phyloP scores from a whole-genome alignment of 1,140 invertebrate genomes.

The Drosophila repletoides region DNA sequence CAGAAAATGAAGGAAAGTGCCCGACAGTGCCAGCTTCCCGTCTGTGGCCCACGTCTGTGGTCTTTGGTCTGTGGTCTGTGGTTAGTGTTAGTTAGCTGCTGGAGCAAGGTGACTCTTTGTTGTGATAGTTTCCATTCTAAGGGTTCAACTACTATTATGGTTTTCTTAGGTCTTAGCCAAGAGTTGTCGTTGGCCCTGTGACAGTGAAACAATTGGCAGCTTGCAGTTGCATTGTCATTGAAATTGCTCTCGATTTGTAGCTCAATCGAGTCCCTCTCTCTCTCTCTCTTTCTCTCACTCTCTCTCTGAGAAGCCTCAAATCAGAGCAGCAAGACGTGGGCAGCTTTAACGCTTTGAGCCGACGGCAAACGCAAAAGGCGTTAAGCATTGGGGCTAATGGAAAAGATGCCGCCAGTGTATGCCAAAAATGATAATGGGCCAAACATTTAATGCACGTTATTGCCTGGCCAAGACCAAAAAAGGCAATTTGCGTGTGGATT shows the following conservation, averaged over 20 bases:
- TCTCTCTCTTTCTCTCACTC: too few relatives aligned
- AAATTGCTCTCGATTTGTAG: slow-evolving; percentile 47
- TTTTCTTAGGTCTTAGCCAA: slow-evolving; percentile 45
- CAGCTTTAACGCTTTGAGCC: neutral
- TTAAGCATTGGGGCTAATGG: slow-evolving; percentile 61
- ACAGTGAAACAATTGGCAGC: slow-evolving; percentile 57
- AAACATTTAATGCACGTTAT: slow-evolving; percentile 80
- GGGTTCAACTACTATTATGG: slow-evolving; percentile 47
- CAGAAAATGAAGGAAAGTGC: slow-evolving; percentile 77
- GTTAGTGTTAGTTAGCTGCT: slow-evolving; percentile 32
- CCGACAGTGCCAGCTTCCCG: slow-evolving; percentile 24
- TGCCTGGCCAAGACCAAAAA: slow-evolving; percentile 55
- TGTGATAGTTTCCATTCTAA: slow-evolving; percentile 8
- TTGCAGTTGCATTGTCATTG: slow-evolving; percentile 52
- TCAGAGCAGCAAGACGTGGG: neutral
- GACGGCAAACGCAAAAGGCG: neutral
- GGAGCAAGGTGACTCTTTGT: slow-evolving; percentile 29
- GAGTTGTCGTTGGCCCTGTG: too few relatives aligned
- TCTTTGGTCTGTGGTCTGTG: too few relatives aligned
- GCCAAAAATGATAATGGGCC: slow-evolving; percentile 76
- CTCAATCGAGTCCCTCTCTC: too few relatives aligned
- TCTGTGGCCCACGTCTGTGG: too few relatives aligned
- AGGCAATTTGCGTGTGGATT: slow-evolving; percentile 75
- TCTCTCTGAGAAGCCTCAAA: slow-evolving; percentile 13
- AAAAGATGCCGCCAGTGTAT: slow-evolving; percentile 44